Base-by-base conservation (phyloP, 2,888 invertebrate genomes). In the Diarsia rubi region DNA sequence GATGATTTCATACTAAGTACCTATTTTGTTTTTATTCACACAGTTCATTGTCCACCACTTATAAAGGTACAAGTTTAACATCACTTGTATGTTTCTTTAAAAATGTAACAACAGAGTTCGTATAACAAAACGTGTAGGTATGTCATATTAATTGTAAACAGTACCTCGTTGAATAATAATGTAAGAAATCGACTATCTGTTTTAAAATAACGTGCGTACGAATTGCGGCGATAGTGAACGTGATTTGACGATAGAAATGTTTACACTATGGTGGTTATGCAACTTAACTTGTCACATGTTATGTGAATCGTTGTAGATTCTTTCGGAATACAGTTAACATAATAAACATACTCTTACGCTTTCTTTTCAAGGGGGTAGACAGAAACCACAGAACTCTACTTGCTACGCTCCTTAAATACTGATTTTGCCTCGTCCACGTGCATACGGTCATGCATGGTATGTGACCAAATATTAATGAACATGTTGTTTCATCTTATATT, bases 141-240 rank as follows among this genome's bases (percentile, higher is more conserved):
- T 86, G 79, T 75, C 63, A 73, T 75, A 74, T 73, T 83, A 85
- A 84, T 83, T 79, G 73, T 76, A 69, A 44, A 52, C 70, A 63
- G 72, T 74, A 64, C 73, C 45, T 79, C 78, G 79, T 84, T 80
- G 86, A 87, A 86, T 87, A 86, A 81, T 73, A 81, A 81, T 83
- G 67, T 73, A 76, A 70, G 69, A 83, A 86, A 84, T 79, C 78
- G 75, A 64, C 27, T 63, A 74, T 79, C 75, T 85, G 82, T 87
- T 86, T 79, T 78, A 77, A 75, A 75, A 76, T 60, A 78, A 75
- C 59, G 67, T 67, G 76, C 73, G 75, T 76, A 73, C 73, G 37
- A 72, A 72, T 75, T 14, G 65, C 37, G 42, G 16, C 57, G 60
- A 75, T 73, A 24, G 77, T 65, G 81, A 69, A 69, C 79, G 73